Conservation (phyloP, 1,140 invertebrate species). For the Philotrypesis tridentata region DNA sequence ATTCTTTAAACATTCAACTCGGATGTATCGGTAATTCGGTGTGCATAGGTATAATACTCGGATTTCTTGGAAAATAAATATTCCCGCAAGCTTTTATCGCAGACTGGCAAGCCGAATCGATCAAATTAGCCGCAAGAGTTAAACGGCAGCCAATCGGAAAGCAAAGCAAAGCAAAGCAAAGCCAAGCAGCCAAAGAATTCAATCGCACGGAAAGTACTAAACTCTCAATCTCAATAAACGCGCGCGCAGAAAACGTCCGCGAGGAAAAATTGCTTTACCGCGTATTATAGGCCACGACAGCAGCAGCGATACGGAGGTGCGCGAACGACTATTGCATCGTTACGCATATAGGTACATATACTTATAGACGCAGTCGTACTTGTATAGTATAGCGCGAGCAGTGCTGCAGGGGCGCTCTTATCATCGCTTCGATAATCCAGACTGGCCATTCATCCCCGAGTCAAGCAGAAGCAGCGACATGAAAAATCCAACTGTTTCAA, state of each 20-base stretch:
- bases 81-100: no score
- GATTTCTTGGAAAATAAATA: no score
- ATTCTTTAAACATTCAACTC: no score
- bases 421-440: constrained; percentile 66
- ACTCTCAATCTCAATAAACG: neutral
- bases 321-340: neutral
- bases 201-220: neutral
- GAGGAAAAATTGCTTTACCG: neutral
- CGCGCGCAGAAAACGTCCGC: neutral
- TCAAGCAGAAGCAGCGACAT: no score
- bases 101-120: no score
- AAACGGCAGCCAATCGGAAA: no score
- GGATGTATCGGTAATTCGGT: no score
- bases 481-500: no score
- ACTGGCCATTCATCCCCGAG: constrained; percentile 55
- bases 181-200: no score
- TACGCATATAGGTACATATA: neutral
- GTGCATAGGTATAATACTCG: no score
- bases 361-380: constrained; percentile 22
- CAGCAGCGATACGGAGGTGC: neutral
- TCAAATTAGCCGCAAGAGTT: no score
- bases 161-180: no score
- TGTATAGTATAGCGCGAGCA: constrained; percentile 27
- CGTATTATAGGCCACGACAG: neutral
- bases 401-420: constrained; percentile 61